phyloP scores from a whole-genome alignment of 2,888 invertebrate genomes.

The Nesidiocoris tenuis region DNA sequence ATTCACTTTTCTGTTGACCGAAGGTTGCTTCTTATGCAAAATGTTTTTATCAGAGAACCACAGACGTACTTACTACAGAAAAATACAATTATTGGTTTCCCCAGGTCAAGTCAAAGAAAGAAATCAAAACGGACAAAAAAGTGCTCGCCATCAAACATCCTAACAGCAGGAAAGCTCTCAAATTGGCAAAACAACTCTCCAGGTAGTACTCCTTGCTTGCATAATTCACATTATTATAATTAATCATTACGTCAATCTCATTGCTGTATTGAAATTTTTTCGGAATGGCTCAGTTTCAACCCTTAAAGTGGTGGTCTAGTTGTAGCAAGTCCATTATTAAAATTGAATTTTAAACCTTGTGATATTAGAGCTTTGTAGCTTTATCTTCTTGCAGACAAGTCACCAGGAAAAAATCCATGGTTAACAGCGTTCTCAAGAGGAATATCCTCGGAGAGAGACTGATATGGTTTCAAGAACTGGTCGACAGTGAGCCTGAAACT shows the following conservation, averaged over 20 bases:
- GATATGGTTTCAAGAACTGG: constrained; percentile 71
- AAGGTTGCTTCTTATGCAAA: too few relatives aligned
- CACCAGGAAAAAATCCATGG: constrained; percentile 63
- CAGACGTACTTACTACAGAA: too few relatives aligned
- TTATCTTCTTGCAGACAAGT: constrained; percentile 55
- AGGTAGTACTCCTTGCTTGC: constrained; percentile 54
- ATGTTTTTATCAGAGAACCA: too few relatives aligned
- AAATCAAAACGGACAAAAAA: constrained; percentile 52
- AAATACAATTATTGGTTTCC: too few relatives aligned
- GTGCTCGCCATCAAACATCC: constrained; percentile 63
- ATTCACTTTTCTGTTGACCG: too few relatives aligned
- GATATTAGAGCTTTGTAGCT: neutral
- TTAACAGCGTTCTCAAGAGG: constrained; percentile 68
- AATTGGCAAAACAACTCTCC: constrained; percentile 69
- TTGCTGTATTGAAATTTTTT: too few relatives aligned
- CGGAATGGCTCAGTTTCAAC: too few relatives aligned
- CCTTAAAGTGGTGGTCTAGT: too few relatives aligned
- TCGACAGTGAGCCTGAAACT: constrained; percentile 60
- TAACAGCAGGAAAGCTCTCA: constrained; percentile 78
- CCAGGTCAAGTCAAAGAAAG: constrained; percentile 29
- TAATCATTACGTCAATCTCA: too few relatives aligned
- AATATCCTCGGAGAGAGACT: constrained; percentile 75
- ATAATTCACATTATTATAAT: too few relatives aligned
- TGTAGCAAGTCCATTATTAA: neutral
- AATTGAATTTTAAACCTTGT: neutral